A percentile compares a stretch with the other conserved stretches of the same genome.
Conservation (phyloP, 2,797 vertebrate species). For the Tolypeutes matacus region DNA sequence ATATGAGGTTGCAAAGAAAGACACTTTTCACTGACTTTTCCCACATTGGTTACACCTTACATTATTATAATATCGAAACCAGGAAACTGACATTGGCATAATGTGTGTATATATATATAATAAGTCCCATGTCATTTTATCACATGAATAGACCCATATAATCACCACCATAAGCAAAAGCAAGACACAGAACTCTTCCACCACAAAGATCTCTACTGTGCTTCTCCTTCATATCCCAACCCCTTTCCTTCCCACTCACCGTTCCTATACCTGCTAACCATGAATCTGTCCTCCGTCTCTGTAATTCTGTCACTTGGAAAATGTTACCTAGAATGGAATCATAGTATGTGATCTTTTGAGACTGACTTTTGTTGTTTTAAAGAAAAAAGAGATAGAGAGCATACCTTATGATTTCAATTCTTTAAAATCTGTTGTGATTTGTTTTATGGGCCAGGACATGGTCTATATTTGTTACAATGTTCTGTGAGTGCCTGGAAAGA, state of each 20-base stretch:
- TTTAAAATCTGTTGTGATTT: neutral
- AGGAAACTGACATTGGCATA: neutral
- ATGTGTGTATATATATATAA: too few species aligned
- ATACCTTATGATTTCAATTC: neutral
- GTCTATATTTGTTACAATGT: neutral
- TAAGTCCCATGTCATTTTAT: neutral
- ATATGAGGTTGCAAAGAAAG: neutral
- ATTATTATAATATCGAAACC: neutral
- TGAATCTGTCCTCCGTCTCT: neutral
- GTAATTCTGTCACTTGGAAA: neutral
- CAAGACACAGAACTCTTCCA: neutral
- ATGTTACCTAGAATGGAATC: neutral
- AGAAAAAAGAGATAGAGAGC: neutral
- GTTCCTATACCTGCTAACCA: accelerated
- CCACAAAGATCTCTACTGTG: accelerated
- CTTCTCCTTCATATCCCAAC: accelerated
- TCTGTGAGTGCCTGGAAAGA: neutral
- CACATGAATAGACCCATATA: neutral
- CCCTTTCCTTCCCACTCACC: accelerated
- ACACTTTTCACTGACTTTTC: neutral
- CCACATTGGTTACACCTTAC: neutral
- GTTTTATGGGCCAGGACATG: neutral
- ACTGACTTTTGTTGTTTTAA: neutral
- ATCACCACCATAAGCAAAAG: neutral
- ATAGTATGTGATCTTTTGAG: neutral